A percentile compares a stretch with the other conserved stretches of the same genome.
Conservation (phyloP, 37 sponge, comb jelly and placozoan species). For the Theonella swinhoei region DNA sequence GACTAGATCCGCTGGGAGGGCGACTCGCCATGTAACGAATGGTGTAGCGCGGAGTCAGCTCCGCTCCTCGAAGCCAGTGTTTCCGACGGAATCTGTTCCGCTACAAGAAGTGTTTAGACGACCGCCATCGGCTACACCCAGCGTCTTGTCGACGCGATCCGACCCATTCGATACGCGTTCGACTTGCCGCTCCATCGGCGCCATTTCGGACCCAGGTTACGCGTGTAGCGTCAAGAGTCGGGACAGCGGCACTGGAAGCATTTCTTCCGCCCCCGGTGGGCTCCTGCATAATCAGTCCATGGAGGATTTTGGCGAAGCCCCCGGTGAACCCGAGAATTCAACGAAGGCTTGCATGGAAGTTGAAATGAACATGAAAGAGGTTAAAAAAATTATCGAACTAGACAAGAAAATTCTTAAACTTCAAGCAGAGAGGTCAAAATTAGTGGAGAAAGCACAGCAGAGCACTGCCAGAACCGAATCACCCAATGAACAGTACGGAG, state of each 20-base stretch:
- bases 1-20: neutral
- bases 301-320: neutral
- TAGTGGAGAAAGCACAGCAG: conserved; percentile 33
- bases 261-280: neutral
- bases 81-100: neutral
- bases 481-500: neutral
- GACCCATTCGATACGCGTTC: neutral
- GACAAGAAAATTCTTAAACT: conserved; percentile 69
- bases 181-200: neutral
- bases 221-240: neutral
- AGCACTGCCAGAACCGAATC: neutral
- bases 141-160: neutral
- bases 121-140: neutral
- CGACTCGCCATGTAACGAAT: neutral
- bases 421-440: conserved; percentile 54
- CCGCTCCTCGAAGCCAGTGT: neutral
- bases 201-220: neutral
- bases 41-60: neutral
- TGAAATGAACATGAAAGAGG: conserved; percentile 29
- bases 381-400: conserved; percentile 31
- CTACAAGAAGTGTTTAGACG: neutral
- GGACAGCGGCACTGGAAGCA: neutral
- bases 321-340: neutral
- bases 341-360: conserved; percentile 27
- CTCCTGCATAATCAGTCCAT: neutral